Evolutionary conservation across 2,113 vertebrate genomes (phyloP).

Genomic region (Chrysochloris asiatica): DNA sequence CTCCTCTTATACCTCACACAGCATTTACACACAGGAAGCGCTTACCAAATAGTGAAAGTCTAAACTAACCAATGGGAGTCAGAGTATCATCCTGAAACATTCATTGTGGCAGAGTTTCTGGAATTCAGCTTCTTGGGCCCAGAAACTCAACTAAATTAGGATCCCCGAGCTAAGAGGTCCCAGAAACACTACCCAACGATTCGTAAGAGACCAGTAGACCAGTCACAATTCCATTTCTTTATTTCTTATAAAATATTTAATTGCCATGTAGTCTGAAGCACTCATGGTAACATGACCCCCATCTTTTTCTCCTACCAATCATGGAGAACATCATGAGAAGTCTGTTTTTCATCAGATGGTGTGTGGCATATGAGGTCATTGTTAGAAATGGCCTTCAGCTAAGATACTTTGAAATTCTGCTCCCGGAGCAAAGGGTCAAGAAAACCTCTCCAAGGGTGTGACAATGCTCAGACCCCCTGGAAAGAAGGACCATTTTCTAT

Average conservation of each 20-base stretch:
- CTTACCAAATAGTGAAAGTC: too few relatives aligned
- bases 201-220: not conserved
- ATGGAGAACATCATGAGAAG: not conserved
- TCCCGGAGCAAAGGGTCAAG: not conserved
- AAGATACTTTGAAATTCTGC: not conserved
- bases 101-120: not conserved
- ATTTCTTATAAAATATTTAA: not conserved
- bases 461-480: not conserved
- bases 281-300: not conserved
- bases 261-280: not conserved
- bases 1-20: not conserved
- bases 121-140: not conserved
- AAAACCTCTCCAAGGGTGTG: not conserved
- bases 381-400: not conserved
- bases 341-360: not conserved
- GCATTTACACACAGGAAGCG: too few relatives aligned
- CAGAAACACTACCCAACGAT: not conserved
- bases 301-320: not conserved
- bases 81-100: not conserved
- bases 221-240: not conserved
- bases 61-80: too few relatives aligned
- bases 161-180: not conserved
- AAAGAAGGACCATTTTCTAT: not conserved
- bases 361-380: not conserved
- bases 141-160: not conserved